A percentile compares a stretch with the other conserved stretches of the same genome.
These are phyloP conservation scores for Albula glossodonta DNA, from an alignment of 2,113 vertebrate species.

Conservation along the genomic window DNA sequence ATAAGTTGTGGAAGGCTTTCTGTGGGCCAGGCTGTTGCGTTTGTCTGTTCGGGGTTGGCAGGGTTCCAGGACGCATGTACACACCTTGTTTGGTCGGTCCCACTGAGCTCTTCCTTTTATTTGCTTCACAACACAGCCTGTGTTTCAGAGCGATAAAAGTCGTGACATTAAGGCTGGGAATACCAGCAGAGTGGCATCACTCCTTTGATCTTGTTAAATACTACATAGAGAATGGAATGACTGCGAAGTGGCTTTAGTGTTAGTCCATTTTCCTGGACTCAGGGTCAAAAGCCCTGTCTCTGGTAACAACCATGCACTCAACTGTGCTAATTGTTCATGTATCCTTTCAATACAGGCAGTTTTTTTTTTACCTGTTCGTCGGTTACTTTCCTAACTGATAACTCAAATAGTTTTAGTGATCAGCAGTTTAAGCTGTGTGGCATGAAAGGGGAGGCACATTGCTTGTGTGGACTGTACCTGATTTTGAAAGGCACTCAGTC, in stretches of 20 bases:
- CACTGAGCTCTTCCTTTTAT: not conserved
- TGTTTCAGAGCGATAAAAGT: not conserved
- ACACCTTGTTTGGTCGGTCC: not conserved
- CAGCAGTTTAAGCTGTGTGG: too few relatives aligned
- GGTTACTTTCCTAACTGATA: not conserved
- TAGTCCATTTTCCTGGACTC: not conserved
- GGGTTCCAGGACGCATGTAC: not conserved
- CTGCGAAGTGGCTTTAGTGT: not conserved
- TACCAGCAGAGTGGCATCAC: not conserved
- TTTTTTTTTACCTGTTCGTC: not conserved
- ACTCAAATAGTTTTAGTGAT: not conserved
- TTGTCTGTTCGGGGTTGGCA: not conserved
- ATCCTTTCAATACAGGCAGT: not conserved
- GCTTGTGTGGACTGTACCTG: too few relatives aligned
- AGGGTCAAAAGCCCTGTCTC: not conserved
- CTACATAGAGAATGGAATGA: not conserved
- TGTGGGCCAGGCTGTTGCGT: constrained; percentile 8
- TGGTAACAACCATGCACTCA: not conserved
- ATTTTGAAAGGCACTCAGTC: too few relatives aligned
- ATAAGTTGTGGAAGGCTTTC: constrained; percentile 23
- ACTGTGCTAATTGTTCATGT: not conserved
- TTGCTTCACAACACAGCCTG: not conserved
- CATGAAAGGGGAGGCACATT: too few relatives aligned
- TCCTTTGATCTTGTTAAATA: not conserved
- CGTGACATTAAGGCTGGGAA: not conserved